phyloP scores from a whole-genome alignment of 2,797 vertebrate species.

The Acomys russatus region DNA sequence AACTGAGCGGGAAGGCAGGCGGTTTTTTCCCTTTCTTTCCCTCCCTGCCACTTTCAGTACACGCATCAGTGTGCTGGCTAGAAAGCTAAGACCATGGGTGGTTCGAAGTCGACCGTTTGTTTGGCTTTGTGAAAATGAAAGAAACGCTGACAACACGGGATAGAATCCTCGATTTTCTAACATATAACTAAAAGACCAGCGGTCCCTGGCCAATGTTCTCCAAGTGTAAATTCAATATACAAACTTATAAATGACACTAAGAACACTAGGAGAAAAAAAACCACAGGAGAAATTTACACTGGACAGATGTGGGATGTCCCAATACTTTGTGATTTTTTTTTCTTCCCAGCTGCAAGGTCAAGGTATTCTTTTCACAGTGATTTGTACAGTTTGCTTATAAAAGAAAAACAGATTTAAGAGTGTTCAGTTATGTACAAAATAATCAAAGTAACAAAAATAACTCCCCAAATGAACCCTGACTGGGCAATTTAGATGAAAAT shows the following conservation, averaged over 20 bases:
- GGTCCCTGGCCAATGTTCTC: neutral
- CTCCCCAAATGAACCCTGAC: constrained; percentile 64
- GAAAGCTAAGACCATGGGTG: constrained; percentile 45
- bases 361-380: constrained; percentile 62
- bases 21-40: neutral
- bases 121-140: constrained; percentile 62
- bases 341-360: constrained; percentile 55
- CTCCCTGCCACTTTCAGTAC: constrained; percentile 33
- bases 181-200: constrained; percentile 45
- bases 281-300: constrained; percentile 57
- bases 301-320: constrained; percentile 28
- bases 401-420: constrained; percentile 69
- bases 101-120: constrained; percentile 29
- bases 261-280: neutral
- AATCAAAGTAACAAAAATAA: constrained; percentile 72
- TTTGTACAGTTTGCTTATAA: constrained; percentile 58
- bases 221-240: constrained; percentile 58
- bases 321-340: constrained; percentile 45
- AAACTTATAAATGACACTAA: constrained; percentile 38
- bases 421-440: constrained; percentile 64
- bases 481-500: constrained; percentile 68
- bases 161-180: constrained; percentile 31
- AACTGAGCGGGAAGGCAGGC: constrained; percentile 1
- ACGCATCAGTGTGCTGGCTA: constrained; percentile 38
- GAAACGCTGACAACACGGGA: neutral